Base-by-base conservation (phyloP, 2,113 vertebrate species). In the Tyrannus savana region DNA sequence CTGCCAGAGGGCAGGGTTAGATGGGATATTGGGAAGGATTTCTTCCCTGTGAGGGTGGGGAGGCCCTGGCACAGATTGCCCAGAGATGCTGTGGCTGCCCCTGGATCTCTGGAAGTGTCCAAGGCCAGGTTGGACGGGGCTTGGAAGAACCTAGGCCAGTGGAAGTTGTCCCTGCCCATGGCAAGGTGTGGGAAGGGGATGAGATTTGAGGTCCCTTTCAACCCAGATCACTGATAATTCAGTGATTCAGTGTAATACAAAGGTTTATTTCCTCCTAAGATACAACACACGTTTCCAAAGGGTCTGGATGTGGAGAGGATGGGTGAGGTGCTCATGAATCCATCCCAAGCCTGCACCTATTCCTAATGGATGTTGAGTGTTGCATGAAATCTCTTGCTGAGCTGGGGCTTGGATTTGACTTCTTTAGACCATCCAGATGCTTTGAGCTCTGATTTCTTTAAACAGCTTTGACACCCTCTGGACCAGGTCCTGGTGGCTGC, bases 31-130 rank as follows among this genome's bases (percentile, higher is more conserved):
- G 19, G 25, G 63, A 12, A 55, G 24, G 4, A 55, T 15, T 47
- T 4, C 0, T 8, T 47, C 23, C 14, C 9, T 62, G 30, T 4
- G 30, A 41, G n/a, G 5, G 5, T 3, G 39, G 1, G 0, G 1
- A 62, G 4, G n/a, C 14, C 10, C 55, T 68, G 71, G n/a, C 41
- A 47, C 30, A 62, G 13, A 22, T 0, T 55, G n/a, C 7, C 13
- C 71, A 62, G 55, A 55, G 62, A 0, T 47, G 71, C 41, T 69
- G 62, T 35, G 55, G 41, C 71, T 68, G 47, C 13, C 11, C 41
- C n/a, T 42, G 14, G 14, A 22, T 19, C 39, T 39, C 71, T 83
- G 62, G 47, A 0, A 47, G 24, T 35, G 47, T 1, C 7, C 55
- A 6, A 47, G 25, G 9, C 24, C 17, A 13, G 39, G 16, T 0